Evolutionary conservation across 2,113 vertebrate species (phyloP), one percentile per base, ranked within the genome.

Genomic region (Arenaria interpres): DNA sequence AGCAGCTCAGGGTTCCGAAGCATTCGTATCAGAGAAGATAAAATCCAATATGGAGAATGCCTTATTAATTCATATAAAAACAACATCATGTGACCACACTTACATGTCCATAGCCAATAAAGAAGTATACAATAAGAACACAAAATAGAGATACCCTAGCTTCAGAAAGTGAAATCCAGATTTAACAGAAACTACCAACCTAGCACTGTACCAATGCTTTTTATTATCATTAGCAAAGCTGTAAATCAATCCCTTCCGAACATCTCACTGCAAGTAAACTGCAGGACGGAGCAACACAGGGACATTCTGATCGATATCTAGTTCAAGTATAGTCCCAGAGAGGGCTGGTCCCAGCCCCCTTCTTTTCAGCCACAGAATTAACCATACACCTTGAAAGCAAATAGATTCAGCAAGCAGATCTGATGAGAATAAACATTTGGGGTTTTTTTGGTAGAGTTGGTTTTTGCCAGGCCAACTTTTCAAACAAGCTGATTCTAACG

Each of bases 301-400:
- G 1, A 28, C 56, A 59, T 8, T 9, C 71, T 35, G 24, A 83
- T 22, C 46, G 48, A 4, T 3, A 21, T 2, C 22, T 35, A 2
- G 8, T 21, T 23, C 37, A 32, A 4, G 15, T 1, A 2, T 0
- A 28, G 24, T 25, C 37, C 37, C 57, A 30, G 53, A 21, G 19
- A 28, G 11, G 20, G 57, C 43, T 32, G 0, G 2, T 19, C 32
- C 50, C 59, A 87, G 48, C 23, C 48, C 20, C 9, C 3, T 11
- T 84, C 33, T 45, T 53, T 41, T 74, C 78, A 62, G 54, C 53
- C 50, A 18, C 19, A 45, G 39, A 48, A 81, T 66, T 53, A 60
- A 69, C 43, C 24, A 10, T 45, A 73, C 17, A 76, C 68, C 45
- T 89, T 59, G 16, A 91, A 74, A 90, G n/a, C 24, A 82, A 82